phyloP scores from a whole-genome alignment of 64 coral and sea anemone species.

The Montipora efflorescens region DNA sequence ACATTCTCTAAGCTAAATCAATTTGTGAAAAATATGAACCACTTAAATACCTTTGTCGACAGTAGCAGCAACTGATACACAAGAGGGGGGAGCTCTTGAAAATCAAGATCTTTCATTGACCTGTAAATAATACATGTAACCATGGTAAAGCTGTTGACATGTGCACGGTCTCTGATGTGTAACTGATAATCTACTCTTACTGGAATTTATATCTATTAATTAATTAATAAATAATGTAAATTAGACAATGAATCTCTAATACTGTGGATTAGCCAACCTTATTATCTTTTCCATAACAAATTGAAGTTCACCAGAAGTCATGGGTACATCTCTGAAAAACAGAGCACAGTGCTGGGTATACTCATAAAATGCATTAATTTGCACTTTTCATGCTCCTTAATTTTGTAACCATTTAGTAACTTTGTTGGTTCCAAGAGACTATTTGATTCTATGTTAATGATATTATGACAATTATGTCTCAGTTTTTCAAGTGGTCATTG shows the following conservation, averaged over 20 bases:
- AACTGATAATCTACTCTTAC: too few relatives aligned
- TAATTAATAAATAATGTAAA: too few relatives aligned
- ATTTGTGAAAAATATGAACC: background rate
- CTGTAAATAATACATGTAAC: conserved; percentile 2
- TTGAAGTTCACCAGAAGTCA: conserved; percentile 77
- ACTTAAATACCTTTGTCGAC: conserved; percentile 69
- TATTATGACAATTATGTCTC: background rate
- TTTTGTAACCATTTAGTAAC: too few relatives aligned
- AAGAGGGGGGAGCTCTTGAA: conserved; percentile 89
- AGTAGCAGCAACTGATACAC: conserved; percentile 86
- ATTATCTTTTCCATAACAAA: conserved; percentile 98
- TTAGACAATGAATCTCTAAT: too few relatives aligned
- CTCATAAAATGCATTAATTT: background rate
- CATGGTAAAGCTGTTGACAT: too few relatives aligned
- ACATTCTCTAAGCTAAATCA: background rate
- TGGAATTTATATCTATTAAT: too few relatives aligned
- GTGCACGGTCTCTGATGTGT: background rate
- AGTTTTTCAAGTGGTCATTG: background rate
- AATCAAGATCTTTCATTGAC: conserved; percentile 87
- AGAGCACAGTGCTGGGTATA: background rate
- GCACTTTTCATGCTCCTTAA: too few relatives aligned
- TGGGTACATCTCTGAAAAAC: conserved; percentile 84
- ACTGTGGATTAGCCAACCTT: conserved; percentile 45
- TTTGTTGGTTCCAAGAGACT: too few relatives aligned
- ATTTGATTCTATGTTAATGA: too few relatives aligned